Evolutionary conservation across 2,113 vertebrate genomes (phyloP), one percentile per base, ranked within the genome.

Genomic region (Tachycineta bicolor): DNA sequence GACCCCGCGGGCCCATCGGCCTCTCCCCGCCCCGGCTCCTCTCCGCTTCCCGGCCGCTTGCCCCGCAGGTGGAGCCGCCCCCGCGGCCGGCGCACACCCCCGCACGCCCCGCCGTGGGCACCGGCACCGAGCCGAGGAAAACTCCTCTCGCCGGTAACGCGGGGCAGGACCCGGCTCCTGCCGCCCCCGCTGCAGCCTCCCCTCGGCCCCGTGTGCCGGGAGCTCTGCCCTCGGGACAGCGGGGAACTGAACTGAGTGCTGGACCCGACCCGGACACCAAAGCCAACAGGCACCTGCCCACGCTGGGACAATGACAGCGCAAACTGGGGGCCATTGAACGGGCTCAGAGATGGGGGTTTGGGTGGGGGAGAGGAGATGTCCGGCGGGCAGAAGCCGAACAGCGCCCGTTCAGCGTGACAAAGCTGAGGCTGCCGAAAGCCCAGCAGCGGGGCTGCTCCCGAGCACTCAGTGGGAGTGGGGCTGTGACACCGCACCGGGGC

Each of bases 341-440:
- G 16, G 11, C 17, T 9, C 37, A 21, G 11, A 14, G 26, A 43
- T 15, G 58, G 24, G 4, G 1, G 7, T 68, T 20, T 28, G 8
- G 9, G 22, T 4, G 12, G 3, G 6, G 10, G 4, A 44, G 9
- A 26, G 49, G 4, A 25, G 7, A 14, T 24, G 44, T 5, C 33
- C 29, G 2, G 3, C 21, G 5, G 33, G 16, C 6, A 37, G 12
- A 62, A 41, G 59, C 26, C 7, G 2, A 41, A 39, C 78, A 58
- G 63, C 16, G 2, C 4, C 34, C 2, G 33, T 5, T 5, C 24
- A 14, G 50, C 5, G 0, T 4, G 19, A 9, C 25, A n/a, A 10
- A 12, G 14, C 18, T 0, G 3, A 9, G 34, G 2, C 25, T 29
- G 77, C 44, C 5, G 6, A 3, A 9, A 31, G 47, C 34, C 23